phyloP scores from a whole-genome alignment of 2,113 vertebrate species.

The Ptilorrhoa leucosticta region DNA sequence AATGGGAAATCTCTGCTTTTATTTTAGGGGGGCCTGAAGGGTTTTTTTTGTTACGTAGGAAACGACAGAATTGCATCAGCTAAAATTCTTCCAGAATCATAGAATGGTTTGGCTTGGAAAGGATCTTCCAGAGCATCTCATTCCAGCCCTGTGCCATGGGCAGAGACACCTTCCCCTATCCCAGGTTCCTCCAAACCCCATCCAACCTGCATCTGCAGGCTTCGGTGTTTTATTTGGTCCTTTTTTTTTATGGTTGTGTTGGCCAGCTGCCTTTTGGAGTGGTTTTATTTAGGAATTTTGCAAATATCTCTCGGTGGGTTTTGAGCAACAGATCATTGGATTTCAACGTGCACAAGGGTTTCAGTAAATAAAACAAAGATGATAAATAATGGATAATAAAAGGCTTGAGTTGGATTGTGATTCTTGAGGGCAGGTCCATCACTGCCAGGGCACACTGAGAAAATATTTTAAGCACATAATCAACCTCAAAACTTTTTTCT shows the following conservation, averaged over 20 bases:
- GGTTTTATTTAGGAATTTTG: background rate
- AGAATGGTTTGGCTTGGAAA: background rate
- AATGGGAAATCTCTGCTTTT: background rate
- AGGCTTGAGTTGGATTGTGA: background rate
- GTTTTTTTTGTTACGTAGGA: background rate
- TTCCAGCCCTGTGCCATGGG: background rate
- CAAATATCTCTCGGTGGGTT: background rate
- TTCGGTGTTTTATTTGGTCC: background rate
- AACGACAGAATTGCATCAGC: background rate
- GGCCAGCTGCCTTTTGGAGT: background rate
- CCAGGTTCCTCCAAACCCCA: background rate
- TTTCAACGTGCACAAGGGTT: background rate
- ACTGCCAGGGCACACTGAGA: too few species aligned
- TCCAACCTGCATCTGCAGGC: background rate
- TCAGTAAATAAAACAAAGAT: background rate
- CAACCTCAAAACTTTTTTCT: background rate
- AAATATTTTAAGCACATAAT: background rate
- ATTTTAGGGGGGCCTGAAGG: background rate
- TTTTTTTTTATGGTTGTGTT: background rate
- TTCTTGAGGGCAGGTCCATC: background rate
- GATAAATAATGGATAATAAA: background rate
- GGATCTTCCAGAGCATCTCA: background rate
- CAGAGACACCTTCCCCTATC: background rate
- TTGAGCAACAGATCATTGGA: rapidly evolving
- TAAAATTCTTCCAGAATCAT: background rate